Evolutionary conservation across 2,888 invertebrate species (phyloP).

Genomic region (Ephialtes manifestator): DNA sequence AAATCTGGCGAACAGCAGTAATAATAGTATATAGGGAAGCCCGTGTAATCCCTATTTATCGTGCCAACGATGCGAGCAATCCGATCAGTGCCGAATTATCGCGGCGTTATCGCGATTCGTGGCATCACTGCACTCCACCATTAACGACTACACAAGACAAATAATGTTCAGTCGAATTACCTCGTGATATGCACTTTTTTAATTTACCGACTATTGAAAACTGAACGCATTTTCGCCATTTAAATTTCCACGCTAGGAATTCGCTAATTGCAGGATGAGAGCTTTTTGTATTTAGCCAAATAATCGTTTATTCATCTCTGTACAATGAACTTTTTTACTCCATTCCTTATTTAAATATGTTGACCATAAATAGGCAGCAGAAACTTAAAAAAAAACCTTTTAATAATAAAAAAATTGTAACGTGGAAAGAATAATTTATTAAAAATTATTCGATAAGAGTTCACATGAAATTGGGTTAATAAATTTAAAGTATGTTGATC

Average conservation of each 20-base stretch:
- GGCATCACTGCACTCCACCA: constrained; percentile 16
- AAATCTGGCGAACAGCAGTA: constrained; percentile 36
- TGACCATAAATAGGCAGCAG: no score
- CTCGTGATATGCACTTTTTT: constrained; percentile 1
- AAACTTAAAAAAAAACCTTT: no score
- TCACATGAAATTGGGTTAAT: no score
- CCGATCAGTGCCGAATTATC: constrained; percentile 60
- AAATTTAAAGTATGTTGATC: no score
- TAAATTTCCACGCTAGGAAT: neutral
- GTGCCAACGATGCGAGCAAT: constrained; percentile 43
- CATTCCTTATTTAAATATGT: no score
- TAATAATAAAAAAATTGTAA: no score
- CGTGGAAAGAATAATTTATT: no score
- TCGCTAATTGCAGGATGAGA: neutral
- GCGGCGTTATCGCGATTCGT: constrained; percentile 48
- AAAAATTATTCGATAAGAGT: no score
- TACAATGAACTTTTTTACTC: neutral
- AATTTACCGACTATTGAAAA: constrained; percentile 1
- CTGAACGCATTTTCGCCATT: constrained; percentile 1
- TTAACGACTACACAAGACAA: constrained; percentile 14
- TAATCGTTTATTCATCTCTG: neutral
- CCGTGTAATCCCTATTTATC: constrained; percentile 63
- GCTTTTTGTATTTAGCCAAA: neutral
- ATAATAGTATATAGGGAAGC: constrained; percentile 24
- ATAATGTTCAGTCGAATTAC: constrained; percentile 46